These are phyloP conservation scores for Ischnura elegans DNA, from an alignment of 2,888 invertebrate species.

Conservation along the genomic window DNA sequence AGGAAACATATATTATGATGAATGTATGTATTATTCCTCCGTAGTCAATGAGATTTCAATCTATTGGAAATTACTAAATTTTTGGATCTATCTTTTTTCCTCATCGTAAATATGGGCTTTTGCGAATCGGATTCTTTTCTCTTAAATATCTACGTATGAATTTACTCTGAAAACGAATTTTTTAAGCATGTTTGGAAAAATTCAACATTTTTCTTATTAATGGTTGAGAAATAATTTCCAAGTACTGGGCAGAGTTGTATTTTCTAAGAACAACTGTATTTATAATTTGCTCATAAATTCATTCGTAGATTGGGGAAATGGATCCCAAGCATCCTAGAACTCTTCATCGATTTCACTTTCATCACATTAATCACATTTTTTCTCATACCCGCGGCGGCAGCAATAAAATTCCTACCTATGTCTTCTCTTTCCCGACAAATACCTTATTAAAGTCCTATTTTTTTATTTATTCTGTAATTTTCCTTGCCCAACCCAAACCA, in stretches of 20 bases:
- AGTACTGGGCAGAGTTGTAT: neutral
- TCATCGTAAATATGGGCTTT: neutral
- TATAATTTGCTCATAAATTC: neutral
- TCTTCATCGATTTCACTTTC: neutral
- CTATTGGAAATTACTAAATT: no score
- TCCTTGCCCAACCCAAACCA: neutral
- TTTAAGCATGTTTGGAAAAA: neutral
- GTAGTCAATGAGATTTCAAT: neutral
- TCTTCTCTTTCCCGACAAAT: neutral
- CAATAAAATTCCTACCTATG: neutral
- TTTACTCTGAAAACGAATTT: neutral
- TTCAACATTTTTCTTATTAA: neutral
- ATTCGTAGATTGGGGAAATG: neutral
- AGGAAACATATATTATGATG: no score
- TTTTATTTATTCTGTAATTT: neutral
- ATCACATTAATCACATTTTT: no score
- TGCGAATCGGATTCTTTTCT: neutral
- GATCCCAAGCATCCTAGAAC: neutral
- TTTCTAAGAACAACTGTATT: neutral
- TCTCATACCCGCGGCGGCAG: neutral
- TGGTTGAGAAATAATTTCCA: no score
- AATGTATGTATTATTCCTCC: neutral
- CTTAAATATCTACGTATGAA: neutral
- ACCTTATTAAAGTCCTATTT: no score
- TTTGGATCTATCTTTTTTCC: neutral